Conservation (phyloP, 53 echinoderm and acorn worm genomes). For the Antedon mediterranea region DNA sequence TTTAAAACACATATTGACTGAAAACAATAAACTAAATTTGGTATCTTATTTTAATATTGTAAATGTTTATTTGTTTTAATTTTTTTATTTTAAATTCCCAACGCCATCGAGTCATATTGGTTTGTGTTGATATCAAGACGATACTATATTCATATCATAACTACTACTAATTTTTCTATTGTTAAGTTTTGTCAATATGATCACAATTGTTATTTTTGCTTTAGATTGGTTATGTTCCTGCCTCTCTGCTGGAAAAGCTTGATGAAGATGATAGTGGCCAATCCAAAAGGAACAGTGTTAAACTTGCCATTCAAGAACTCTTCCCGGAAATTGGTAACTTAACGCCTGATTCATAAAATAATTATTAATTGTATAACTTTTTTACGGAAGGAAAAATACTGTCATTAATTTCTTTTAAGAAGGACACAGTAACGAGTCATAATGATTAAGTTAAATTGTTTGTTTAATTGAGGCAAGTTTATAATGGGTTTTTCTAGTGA, state of each 20-base stretch:
- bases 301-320: background rate
- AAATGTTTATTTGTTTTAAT: no score
- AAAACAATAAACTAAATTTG: no score
- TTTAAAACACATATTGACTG: no score
- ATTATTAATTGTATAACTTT: background rate
- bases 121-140: no score
- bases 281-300: background rate
- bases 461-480: background rate
- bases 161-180: no score
- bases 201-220: background rate
- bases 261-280: background rate
- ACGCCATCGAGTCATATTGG: no score
- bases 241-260: constrained; percentile 12
- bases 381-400: background rate
- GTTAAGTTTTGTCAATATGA: no score
- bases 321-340: background rate
- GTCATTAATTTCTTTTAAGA: background rate
- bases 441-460: background rate
- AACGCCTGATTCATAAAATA: background rate
- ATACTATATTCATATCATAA: no score
- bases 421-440: background rate
- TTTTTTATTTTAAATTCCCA: no score
- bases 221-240: constrained; percentile 35
- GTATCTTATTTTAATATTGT: no score
- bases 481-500: no score